Conservation (phyloP, 2,113 vertebrate species). For the Oryzias celebensis region DNA sequence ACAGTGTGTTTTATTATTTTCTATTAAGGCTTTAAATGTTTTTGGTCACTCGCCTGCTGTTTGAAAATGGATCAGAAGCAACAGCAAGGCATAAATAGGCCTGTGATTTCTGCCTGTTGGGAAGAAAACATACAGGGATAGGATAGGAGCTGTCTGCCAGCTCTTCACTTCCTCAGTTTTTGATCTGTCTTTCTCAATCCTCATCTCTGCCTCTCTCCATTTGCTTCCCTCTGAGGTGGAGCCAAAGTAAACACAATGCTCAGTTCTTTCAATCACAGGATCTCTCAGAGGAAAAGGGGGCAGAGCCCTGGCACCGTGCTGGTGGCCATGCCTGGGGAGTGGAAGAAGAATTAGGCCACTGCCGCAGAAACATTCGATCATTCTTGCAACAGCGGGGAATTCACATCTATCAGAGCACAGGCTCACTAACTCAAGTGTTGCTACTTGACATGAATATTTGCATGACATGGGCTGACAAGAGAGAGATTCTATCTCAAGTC, state of each 20-base stretch:
- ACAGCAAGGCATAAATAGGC: slow-evolving; percentile 31
- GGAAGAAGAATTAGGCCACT: slow-evolving; percentile 61
- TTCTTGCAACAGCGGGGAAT: slow-evolving; percentile 56
- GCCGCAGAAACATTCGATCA: slow-evolving; percentile 57
- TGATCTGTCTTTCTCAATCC: slow-evolving; percentile 38
- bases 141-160: slow-evolving; percentile 16
- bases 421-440: slow-evolving; percentile 51
- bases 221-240: slow-evolving; percentile 46
- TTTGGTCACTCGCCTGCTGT: slow-evolving; percentile 40
- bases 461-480: slow-evolving; percentile 66
- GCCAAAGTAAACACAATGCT: slow-evolving; percentile 70
- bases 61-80: slow-evolving; percentile 24
- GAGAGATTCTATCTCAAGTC: slow-evolving; percentile 73
- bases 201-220: slow-evolving; percentile 31
- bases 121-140: slow-evolving; percentile 34
- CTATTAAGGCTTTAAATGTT: slow-evolving; percentile 26
- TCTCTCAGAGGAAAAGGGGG: slow-evolving; percentile 73
- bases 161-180: slow-evolving; percentile 27
- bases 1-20: slow-evolving; percentile 42
- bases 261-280: slow-evolving; percentile 70
- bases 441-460: slow-evolving; percentile 74
- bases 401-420: slow-evolving; percentile 66
- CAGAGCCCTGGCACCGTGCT: slow-evolving; percentile 60
- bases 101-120: slow-evolving; percentile 30
- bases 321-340: slow-evolving; percentile 46